phyloP scores from a whole-genome alignment of 2,888 invertebrate genomes.

The Drosophila anomelani region DNA sequence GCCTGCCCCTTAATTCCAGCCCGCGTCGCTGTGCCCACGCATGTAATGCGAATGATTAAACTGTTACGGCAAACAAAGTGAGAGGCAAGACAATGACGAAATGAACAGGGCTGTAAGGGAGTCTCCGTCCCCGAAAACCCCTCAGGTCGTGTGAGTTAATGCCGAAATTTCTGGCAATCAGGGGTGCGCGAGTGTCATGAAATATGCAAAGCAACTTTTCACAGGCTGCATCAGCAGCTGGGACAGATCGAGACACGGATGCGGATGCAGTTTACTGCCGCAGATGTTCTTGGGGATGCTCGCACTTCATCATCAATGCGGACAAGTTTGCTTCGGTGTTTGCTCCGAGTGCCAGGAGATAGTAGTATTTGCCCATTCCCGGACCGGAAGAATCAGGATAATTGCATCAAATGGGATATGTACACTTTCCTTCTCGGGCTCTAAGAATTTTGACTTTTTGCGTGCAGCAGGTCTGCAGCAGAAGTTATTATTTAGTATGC shows the following conservation, averaged over 20 bases:
- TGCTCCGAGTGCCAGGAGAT: conserved; percentile 1
- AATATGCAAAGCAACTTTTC: conserved; percentile 74
- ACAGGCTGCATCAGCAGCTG: conserved; percentile 38
- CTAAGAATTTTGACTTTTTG: conserved; percentile 28
- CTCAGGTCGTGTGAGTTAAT: conserved; percentile 62
- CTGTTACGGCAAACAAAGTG: conserved; percentile 73
- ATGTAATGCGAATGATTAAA: conserved; percentile 74
- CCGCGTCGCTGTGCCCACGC: conserved; percentile 24
- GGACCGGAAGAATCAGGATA: conserved; percentile 37
- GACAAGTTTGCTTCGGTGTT: conserved; percentile 31
- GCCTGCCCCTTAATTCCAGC: background rate
- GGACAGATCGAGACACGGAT: conserved; percentile 27
- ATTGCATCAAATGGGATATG: conserved; percentile 41
- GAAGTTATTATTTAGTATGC: conserved; percentile 54
- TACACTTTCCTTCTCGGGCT: conserved; percentile 9
- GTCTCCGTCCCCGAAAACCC: conserved; percentile 53
- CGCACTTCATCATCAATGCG: conserved; percentile 31
- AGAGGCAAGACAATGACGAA: conserved; percentile 73
- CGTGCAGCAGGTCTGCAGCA: conserved; percentile 26
- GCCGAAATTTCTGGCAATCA: conserved; percentile 63
- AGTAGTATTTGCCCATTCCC: conserved; percentile 11
- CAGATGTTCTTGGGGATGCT: conserved; percentile 30
- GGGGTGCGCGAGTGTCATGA: conserved; percentile 55
- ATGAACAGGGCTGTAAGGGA: conserved; percentile 48
- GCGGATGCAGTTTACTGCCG: conserved; percentile 17